phyloP scores from a whole-genome alignment of 2,888 invertebrate species.

The Plagodis dolabraria region DNA sequence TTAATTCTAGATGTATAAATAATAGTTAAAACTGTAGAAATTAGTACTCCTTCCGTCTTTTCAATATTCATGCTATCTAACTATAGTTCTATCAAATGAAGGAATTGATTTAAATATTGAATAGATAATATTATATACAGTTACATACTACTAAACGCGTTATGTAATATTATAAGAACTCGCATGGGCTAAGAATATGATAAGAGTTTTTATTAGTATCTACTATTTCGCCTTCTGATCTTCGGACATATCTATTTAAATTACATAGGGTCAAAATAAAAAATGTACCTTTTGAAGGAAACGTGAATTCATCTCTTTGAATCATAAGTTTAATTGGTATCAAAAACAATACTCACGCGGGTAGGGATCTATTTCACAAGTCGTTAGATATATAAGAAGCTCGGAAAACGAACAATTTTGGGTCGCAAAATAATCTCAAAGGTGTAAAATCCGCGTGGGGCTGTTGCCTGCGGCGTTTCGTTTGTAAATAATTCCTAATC shows the following conservation, averaged over 20 bases:
- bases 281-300: neutral
- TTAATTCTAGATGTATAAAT: conserved; percentile 11
- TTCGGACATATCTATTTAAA: conserved; percentile 28
- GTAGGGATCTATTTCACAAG: too few relatives aligned
- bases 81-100: conserved; percentile 58
- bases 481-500: neutral
- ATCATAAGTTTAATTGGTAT: too few relatives aligned
- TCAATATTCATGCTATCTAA: conserved; percentile 18
- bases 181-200: conserved; percentile 28
- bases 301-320: neutral
- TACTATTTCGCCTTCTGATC: conserved; percentile 28
- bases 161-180: conserved; percentile 37
- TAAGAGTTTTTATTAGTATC: conserved; percentile 30
- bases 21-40: conserved; percentile 5
- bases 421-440: too few relatives aligned
- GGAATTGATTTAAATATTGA: conserved; percentile 66
- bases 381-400: too few relatives aligned
- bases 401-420: too few relatives aligned
- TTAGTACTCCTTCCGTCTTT: conserved; percentile 15
- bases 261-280: conserved; percentile 29
- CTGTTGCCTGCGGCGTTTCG: too few relatives aligned
- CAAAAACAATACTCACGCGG: too few relatives aligned
- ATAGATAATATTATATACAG: conserved; percentile 32
- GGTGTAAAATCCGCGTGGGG: too few relatives aligned
- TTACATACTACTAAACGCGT: conserved; percentile 26